Evolutionary conservation across 23 tunicate species (phyloP).

Genomic region (Diplosoma virens): DNA sequence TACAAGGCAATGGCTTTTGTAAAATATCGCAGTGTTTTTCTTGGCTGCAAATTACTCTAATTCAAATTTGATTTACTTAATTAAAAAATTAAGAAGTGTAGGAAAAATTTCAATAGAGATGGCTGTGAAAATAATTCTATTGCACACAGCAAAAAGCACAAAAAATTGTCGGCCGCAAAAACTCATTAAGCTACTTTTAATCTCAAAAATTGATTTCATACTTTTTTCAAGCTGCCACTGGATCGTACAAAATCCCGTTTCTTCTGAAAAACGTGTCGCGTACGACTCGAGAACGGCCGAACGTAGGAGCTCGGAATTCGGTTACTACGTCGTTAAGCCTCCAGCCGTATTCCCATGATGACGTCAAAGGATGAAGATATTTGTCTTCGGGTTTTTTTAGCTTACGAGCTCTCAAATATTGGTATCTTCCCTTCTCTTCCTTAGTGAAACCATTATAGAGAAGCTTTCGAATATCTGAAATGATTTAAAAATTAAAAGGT

Average conservation of each 20-base stretch:
- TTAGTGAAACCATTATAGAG: constrained; percentile 88
- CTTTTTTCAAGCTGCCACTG: constrained; percentile 32
- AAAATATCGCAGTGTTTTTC: too few species aligned
- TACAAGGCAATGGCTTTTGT: too few species aligned
- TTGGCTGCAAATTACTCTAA: too few species aligned
- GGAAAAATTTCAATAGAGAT: too few species aligned
- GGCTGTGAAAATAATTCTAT: too few species aligned
- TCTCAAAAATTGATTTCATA: neutral
- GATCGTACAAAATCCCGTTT: constrained; percentile 85
- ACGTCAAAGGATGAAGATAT: constrained; percentile 67
- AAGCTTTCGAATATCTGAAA: constrained; percentile 47
- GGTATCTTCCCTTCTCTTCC: constrained; percentile 88
- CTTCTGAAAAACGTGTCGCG: constrained; percentile 87
- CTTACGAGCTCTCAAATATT: constrained; percentile 73
- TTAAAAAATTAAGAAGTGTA: too few species aligned
- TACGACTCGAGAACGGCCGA: constrained; percentile 91
- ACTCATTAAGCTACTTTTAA: too few species aligned
- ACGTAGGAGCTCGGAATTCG: constrained; percentile 70
- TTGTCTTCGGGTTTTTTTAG: constrained; percentile 86
- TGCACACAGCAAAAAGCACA: too few species aligned
- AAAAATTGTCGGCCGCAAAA: too few species aligned
- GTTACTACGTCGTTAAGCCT: constrained; percentile 65
- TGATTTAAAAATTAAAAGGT: neutral
- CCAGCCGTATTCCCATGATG: constrained; percentile 97
- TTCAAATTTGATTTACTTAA: too few species aligned